Percentiles rank a stretch among this genome's conserved stretches.
Evolutionary conservation across 2,888 invertebrate genomes (phyloP).

Genomic region (Plusia festucae): DNA sequence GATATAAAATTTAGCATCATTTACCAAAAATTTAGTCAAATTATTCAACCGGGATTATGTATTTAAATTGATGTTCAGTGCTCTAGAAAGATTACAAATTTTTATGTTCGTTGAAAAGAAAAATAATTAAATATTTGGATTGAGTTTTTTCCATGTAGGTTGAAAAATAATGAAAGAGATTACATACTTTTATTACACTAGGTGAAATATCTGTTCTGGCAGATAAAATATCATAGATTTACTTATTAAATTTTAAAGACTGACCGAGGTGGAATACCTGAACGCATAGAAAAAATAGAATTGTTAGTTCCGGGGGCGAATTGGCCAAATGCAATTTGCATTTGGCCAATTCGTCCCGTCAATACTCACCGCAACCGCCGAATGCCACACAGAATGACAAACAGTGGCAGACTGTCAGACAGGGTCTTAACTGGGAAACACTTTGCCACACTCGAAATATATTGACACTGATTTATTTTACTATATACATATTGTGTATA

Average conservation of each 20-base stretch:
- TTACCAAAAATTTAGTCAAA: background rate
- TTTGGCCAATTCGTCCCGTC: background rate
- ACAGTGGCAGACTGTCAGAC: background rate
- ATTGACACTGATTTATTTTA: background rate
- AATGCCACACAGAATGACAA: slow-evolving; percentile 4
- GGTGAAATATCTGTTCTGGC: too few species aligned
- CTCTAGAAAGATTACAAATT: too few species aligned
- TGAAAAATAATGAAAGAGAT: too few species aligned
- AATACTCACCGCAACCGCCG: background rate
- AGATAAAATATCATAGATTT: too few species aligned
- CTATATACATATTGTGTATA: too few species aligned
- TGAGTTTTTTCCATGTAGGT: too few species aligned
- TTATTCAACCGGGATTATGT: background rate
- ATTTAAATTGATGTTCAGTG: too few species aligned
- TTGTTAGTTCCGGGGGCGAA: too few species aligned
- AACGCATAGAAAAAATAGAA: background rate
- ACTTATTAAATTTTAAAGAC: background rate
- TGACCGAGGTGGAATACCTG: background rate
- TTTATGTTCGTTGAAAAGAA: too few species aligned
- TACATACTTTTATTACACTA: too few species aligned
- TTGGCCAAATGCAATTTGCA: too few species aligned
- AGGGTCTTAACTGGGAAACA: slow-evolving; percentile 1
- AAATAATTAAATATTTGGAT: too few species aligned
- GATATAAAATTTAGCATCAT: background rate
- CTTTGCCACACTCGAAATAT: background rate